Base-by-base conservation (phyloP, 2,888 invertebrate species). In the Callimorpha dominula region DNA sequence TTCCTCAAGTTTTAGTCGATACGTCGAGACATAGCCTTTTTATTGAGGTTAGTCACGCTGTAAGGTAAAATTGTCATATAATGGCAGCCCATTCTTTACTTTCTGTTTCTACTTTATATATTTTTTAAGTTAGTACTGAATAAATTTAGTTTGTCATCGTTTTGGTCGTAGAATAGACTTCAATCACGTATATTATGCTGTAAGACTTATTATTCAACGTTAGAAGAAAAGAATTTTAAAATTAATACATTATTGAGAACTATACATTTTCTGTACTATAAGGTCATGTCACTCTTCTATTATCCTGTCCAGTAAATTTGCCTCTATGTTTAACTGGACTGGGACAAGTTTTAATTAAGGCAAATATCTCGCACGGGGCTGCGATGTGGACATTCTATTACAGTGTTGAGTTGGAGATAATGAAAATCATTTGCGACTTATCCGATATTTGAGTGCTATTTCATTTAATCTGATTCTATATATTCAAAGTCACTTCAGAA, bases 321-420 rank as follows among this genome's bases (percentile, higher is more conserved):
- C 74, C 68, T 82, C 83, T 77, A 80, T 76, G 86, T 85, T 84
- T 72, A 77, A 84, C 81, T 85, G 86, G 84, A 88, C 88, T 87
- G 77, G 91, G 87, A 88, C 90, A 92, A 93, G 92, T 93, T 93
- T 93, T 93, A 93, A 93, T 93, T 92, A 93, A 92, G 89, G 92
- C 91, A 91, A 92, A 93, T 93, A 92, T 91, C 92, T 91, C 88
- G 87, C 87, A 89, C 89, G 87, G 82, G 87, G 87, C 88, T 87
- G 88, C 87, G 83, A 87, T 89, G 90, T 89, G 90, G 90, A 92
- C 90, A 89, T 88, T 88, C 87, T 87, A 87, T 90, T 90, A 90
- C 88, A 89, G 86, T 89, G 88, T 91, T 90, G 89, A 89, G 88
- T 86, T 83, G 81, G 75, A 85, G 84, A 88, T 91, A 89, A 88